Percentiles rank a stretch among this genome's conserved stretches.
These are phyloP conservation scores for Mobula hypostoma DNA, from an alignment of 2,113 vertebrate species.

Conservation along the genomic window DNA sequence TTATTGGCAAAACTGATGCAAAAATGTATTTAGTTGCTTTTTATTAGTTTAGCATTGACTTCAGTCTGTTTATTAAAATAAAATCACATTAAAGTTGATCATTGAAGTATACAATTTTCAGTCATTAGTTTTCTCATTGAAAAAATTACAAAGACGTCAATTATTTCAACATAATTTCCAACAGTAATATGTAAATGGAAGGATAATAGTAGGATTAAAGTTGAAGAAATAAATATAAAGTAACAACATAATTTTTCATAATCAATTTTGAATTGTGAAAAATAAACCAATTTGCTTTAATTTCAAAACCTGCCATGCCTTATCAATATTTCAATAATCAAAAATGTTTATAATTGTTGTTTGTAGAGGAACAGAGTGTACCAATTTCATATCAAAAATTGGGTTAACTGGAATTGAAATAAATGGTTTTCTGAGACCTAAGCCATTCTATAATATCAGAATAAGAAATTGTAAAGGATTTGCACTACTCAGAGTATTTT, in stretches of 20 bases:
- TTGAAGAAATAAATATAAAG: background rate
- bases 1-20: background rate
- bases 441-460: background rate
- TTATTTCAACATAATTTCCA: background rate
- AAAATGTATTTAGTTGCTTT: background rate
- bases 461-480: background rate
- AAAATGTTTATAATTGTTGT: background rate
- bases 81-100: background rate
- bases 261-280: conserved; percentile 3
- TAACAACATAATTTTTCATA: background rate
- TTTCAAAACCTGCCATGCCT: background rate
- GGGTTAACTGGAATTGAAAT: background rate
- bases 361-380: background rate
- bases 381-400: background rate
- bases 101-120: background rate
- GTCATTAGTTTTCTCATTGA: background rate
- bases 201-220: background rate
- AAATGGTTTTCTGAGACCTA: background rate
- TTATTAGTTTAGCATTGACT: background rate
- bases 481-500: background rate
- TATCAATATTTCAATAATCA: background rate
- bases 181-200: background rate
- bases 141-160: background rate
- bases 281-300: background rate
- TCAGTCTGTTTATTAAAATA: background rate